phyloP scores from a whole-genome alignment of 2,797 vertebrate genomes.

The Malacoraja senta region DNA sequence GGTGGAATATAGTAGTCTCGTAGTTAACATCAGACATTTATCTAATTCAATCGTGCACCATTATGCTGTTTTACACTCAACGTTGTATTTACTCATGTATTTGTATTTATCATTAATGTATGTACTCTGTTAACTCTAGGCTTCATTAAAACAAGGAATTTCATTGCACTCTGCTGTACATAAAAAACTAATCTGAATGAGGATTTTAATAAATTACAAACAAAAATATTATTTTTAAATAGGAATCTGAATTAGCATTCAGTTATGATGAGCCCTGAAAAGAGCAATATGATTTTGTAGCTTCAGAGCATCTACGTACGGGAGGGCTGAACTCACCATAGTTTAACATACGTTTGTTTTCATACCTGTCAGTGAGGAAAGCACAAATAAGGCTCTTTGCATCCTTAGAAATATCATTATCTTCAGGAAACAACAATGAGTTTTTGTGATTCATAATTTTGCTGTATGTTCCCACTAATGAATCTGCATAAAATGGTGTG shows the following conservation, averaged over 20 bases:
- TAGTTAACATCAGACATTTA: not conserved
- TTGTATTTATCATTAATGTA: too few species aligned
- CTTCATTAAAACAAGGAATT: too few species aligned
- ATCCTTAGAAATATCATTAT: conserved; percentile 93
- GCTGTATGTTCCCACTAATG: conserved; percentile 94
- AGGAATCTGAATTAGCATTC: not conserved
- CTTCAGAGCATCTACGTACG: too few species aligned
- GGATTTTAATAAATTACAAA: not conserved
- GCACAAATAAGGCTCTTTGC: conserved; percentile 97
- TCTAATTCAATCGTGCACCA: not conserved
- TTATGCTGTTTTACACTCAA: too few species aligned
- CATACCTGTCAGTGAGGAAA: conserved; percentile 92
- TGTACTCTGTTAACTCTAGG: too few species aligned
- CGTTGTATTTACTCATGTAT: too few species aligned
- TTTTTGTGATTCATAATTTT: conserved; percentile 99
- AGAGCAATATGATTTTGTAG: not conserved
- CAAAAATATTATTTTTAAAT: not conserved
- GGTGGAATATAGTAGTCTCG: not conserved
- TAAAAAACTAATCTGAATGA: too few species aligned
- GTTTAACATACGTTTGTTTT: conserved; percentile 9
- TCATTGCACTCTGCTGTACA: too few species aligned
- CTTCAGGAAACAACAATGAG: conserved; percentile 89
- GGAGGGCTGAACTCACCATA: not conserved
- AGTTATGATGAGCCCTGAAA: not conserved
- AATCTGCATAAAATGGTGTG: conserved; percentile 97